A percentile compares a stretch with the other conserved stretches of the same genome.
These are phyloP conservation scores for Labeo calbasu DNA, from an alignment of 2,797 vertebrate genomes.

Conservation along the genomic window DNA sequence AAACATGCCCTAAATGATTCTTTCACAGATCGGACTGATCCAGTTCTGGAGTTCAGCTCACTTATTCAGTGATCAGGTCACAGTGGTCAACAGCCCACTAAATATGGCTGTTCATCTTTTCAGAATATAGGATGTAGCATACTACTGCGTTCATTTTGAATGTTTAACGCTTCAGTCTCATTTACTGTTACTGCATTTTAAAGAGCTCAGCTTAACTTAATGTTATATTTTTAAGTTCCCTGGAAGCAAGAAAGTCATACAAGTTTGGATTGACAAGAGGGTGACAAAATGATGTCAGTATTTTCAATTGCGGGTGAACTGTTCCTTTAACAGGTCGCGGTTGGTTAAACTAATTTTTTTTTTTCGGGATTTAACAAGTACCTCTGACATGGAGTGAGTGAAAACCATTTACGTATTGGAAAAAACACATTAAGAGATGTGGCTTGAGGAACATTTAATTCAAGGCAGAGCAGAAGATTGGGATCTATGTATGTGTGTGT, in stretches of 20 bases:
- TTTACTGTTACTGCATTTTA: not conserved
- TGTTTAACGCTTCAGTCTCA: not conserved
- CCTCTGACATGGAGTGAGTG: conserved; percentile 37
- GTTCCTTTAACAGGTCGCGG: not conserved
- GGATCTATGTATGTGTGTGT: conserved; percentile 33
- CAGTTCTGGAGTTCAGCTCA: no score
- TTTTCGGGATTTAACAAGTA: conserved; percentile 26
- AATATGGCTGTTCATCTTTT: not conserved
- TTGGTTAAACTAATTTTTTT: conserved; percentile 4
- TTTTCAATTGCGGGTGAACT: not conserved
- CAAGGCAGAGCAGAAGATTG: conserved; percentile 29
- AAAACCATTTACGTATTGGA: conserved; percentile 27
- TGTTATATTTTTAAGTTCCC: not conserved
- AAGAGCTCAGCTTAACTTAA: not conserved
- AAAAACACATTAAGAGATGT: conserved; percentile 41
- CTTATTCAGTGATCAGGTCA: no score
- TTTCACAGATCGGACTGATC: no score
- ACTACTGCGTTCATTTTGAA: not conserved
- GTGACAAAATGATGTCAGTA: not conserved
- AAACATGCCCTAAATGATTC: no score
- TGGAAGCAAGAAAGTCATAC: not conserved
- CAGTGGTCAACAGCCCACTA: no score
- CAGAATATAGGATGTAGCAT: not conserved
- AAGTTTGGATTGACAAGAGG: not conserved
- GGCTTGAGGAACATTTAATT: conserved; percentile 41